A percentile compares a stretch with the other conserved stretches of the same genome.
phyloP scores from a whole-genome alignment of 2,113 vertebrate species.

The Cheirogaleus medius region DNA sequence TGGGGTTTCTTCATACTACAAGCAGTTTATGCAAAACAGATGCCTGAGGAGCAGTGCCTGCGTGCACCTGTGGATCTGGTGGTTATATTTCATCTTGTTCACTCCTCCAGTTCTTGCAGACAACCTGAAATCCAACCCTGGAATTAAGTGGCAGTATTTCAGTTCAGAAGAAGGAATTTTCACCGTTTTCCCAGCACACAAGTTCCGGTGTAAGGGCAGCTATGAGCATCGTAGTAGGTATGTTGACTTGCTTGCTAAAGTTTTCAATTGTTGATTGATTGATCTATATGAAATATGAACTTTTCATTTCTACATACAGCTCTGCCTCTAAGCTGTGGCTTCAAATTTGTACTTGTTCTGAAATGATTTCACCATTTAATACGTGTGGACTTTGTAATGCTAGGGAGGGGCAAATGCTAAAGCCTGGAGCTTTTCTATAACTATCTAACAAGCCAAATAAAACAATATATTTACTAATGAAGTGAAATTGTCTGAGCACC shows the following conservation, averaged over 20 bases:
- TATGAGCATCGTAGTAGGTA: slow-evolving; percentile 99
- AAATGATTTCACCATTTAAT: background rate
- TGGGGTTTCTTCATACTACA: slow-evolving; percentile 35
- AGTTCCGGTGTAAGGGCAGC: slow-evolving; percentile 96
- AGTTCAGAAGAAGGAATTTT: slow-evolving; percentile 99
- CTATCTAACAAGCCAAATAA: background rate
- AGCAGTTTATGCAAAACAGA: slow-evolving; percentile 55
- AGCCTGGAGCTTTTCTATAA: background rate
- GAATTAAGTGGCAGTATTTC: slow-evolving; percentile 99
- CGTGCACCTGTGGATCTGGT: background rate
- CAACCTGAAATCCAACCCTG: slow-evolving; percentile 98
- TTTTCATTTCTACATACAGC: background rate
- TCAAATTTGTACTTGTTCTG: background rate
- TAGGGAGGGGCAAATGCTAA: background rate
- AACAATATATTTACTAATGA: background rate
- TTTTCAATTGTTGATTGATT: background rate
- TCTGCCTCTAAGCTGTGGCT: background rate
- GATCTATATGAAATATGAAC: background rate
- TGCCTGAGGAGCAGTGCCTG: background rate
- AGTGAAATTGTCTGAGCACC: background rate
- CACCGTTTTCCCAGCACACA: slow-evolving; percentile 98
- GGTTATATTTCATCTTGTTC: background rate
- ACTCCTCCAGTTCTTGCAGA: slow-evolving; percentile 92
- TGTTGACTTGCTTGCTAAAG: background rate
- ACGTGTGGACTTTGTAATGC: no score